A percentile compares a stretch with the other conserved stretches of the same genome.
These are phyloP conservation scores for Dysdera silvatica DNA, from an alignment of 1,140 invertebrate species.

Conservation along the genomic window DNA sequence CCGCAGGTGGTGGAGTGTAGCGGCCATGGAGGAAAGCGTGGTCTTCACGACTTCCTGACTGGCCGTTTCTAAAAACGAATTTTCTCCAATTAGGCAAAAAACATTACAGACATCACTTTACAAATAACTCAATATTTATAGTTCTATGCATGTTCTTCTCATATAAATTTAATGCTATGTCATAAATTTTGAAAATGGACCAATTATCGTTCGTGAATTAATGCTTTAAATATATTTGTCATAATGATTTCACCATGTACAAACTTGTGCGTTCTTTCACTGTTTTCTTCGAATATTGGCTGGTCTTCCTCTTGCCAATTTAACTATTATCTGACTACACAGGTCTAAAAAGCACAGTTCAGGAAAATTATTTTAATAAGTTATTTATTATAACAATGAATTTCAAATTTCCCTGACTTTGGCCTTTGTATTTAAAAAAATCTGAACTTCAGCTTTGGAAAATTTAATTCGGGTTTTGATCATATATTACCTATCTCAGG, in stretches of 20 bases:
- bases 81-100: neutral
- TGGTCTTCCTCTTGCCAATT: too few species aligned
- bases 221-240: neutral
- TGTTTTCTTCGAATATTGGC: too few species aligned
- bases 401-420: too few species aligned
- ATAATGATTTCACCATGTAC: neutral
- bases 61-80: constrained; percentile 30
- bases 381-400: too few species aligned
- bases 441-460: too few species aligned
- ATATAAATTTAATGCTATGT: neutral
- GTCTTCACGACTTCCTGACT: constrained; percentile 31
- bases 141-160: neutral
- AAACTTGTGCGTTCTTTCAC: too few species aligned
- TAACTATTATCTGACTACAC: too few species aligned
- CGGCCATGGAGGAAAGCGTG: constrained; percentile 31
- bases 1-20: constrained; percentile 35
- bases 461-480: too few species aligned
- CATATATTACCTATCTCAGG: too few species aligned
- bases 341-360: too few species aligned
- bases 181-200: neutral
- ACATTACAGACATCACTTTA: neutral
- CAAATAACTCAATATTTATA: neutral
- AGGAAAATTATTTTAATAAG: too few species aligned
- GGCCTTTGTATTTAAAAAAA: too few species aligned
- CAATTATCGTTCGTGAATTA: neutral